Evolutionary conservation across 2,113 vertebrate genomes (phyloP).

Genomic region (Callaeas wilsoni): DNA sequence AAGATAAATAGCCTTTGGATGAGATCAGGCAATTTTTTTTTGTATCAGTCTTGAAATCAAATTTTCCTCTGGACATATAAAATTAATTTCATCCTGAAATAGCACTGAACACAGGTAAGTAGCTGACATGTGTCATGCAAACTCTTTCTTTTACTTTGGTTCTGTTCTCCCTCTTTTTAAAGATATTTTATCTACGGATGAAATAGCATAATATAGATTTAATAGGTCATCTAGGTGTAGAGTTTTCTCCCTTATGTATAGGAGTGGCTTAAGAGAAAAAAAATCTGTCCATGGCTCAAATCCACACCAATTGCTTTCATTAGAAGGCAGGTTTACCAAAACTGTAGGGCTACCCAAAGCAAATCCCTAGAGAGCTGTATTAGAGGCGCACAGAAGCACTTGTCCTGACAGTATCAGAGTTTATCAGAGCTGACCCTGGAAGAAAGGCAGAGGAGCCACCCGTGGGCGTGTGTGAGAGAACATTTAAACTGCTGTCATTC

Average conservation of each 20-base stretch:
- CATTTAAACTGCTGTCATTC: not conserved
- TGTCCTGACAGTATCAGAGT: not conserved
- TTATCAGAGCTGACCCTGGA: not conserved
- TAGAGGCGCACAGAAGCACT: not conserved
- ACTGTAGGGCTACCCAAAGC: not conserved
- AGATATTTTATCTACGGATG: not conserved
- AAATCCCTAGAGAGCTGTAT: not conserved
- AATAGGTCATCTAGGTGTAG: not conserved
- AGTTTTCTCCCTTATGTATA: not conserved
- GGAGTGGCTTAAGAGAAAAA: not conserved
- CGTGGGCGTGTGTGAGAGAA: fast-evolving
- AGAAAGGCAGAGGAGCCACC: not conserved
- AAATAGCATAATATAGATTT: not conserved
- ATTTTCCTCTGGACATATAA: not conserved
- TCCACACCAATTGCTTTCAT: not conserved
- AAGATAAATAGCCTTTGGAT: not conserved
- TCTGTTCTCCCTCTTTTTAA: not conserved
- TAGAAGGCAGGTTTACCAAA: not conserved
- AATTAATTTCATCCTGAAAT: not conserved
- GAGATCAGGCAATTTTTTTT: not conserved
- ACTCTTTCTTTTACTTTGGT: not conserved
- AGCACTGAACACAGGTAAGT: not conserved
- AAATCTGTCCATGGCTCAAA: not conserved
- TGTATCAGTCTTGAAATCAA: not conserved
- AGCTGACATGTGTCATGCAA: not conserved